These are phyloP conservation scores for Watsonalla cultraria DNA, from an alignment of 2,888 invertebrate species.

Conservation along the genomic window DNA sequence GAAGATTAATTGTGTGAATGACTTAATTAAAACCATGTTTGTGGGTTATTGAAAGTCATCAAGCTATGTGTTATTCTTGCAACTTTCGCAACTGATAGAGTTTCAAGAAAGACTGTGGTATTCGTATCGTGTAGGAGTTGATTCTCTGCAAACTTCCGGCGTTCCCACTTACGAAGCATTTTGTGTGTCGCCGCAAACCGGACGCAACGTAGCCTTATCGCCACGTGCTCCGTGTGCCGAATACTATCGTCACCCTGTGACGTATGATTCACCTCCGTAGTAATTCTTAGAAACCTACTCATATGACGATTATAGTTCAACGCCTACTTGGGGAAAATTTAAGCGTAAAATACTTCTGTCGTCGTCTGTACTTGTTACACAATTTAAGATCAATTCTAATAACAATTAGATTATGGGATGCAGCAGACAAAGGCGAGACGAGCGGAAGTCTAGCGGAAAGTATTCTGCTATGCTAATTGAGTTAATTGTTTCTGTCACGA, in stretches of 20 bases:
- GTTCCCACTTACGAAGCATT: slow-evolving; percentile 49
- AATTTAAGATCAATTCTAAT: too few relatives aligned
- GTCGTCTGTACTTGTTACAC: too few relatives aligned
- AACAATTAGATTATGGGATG: slow-evolving; percentile 13
- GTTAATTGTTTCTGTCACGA: slow-evolving; percentile 46
- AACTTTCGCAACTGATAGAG: slow-evolving; percentile 18
- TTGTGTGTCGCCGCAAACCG: slow-evolving; percentile 48
- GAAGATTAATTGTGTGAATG: slow-evolving; percentile 11
- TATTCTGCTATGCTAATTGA: slow-evolving; percentile 52
- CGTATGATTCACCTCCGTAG: slow-evolving; percentile 40
- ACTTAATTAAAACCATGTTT: slow-evolving; percentile 20
- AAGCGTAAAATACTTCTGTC: too few relatives aligned
- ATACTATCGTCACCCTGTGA: slow-evolving; percentile 27
- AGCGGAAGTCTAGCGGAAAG: slow-evolving; percentile 42
- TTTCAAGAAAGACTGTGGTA: slow-evolving; percentile 37
- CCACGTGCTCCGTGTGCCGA: slow-evolving; percentile 52
- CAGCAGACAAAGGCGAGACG: slow-evolving; percentile 51
- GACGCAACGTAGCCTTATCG: slow-evolving; percentile 53
- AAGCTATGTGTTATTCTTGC: slow-evolving; percentile 16
- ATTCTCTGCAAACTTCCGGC: slow-evolving; percentile 59
- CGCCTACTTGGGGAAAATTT: not conserved
- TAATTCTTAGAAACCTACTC: slow-evolving; percentile 34
- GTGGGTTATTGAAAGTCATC: slow-evolving; percentile 3
- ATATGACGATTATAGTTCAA: not conserved
- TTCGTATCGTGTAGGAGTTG: slow-evolving; percentile 45